A percentile compares a stretch with the other conserved stretches of the same genome.
Conservation (phyloP, 2,113 vertebrate genomes). For the Pollimyrus isidori region DNA sequence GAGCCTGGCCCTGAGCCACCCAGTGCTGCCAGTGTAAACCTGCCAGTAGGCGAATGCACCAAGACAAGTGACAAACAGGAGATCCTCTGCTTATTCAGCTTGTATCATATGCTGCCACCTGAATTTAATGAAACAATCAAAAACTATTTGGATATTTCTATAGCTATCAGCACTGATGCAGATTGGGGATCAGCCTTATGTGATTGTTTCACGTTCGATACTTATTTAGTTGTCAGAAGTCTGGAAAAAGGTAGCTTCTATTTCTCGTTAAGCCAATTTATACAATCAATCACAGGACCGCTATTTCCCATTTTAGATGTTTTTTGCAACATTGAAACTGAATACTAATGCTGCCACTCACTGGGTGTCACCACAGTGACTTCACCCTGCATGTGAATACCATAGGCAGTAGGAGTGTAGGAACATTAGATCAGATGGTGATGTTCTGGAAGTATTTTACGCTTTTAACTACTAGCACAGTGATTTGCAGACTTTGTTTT, state of each 20-base stretch:
- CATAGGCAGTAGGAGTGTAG: not conserved
- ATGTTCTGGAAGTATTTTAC: not conserved
- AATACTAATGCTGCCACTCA: not conserved
- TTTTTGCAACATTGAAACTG: too few species aligned
- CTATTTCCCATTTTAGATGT: too few species aligned
- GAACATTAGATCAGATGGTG: not conserved
- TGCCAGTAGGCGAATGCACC: not conserved
- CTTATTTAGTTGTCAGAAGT: not conserved
- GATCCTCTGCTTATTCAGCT: not conserved
- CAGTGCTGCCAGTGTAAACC: not conserved
- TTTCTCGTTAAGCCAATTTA: too few species aligned
- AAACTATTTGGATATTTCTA: not conserved
- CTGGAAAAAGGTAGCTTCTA: too few species aligned
- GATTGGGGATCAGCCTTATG: too few species aligned
- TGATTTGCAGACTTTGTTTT: not conserved
- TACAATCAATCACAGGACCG: too few species aligned
- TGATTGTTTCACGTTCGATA: too few species aligned
- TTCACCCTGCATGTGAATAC: not conserved
- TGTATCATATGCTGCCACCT: not conserved
- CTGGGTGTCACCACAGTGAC: too few species aligned
- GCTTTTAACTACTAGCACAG: not conserved
- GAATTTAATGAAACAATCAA: not conserved
- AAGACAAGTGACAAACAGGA: not conserved
- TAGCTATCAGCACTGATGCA: too few species aligned
- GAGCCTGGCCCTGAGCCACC: not conserved